Evolutionary conservation across 2,888 invertebrate species (phyloP), one percentile per base, ranked within the genome.

Genomic region (Acholoe squamosa): DNA sequence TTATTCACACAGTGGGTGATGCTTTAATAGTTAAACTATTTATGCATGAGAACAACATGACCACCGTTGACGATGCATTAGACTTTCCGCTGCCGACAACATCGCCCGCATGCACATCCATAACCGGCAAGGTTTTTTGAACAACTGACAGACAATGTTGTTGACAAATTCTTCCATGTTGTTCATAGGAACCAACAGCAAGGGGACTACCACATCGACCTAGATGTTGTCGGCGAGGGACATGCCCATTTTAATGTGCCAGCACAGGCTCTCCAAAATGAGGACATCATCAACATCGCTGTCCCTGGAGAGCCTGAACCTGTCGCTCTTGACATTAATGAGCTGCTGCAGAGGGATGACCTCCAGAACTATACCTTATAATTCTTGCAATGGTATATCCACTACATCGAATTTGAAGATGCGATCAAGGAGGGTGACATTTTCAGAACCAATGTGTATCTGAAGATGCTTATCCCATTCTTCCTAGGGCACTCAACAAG

Each of bases 381-480:
- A 34, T 34, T 34, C 28, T 43, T 84, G 12, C 52, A 84, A n/a
- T 84, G 84, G 84, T 84, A n/a, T 25, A 52, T 84, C 34, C 43
- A 84, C 3, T 16, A 31, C 3, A 1, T 84, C 3, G 84, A 84
- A 19, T 84, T 84, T 34, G 52, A 52, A 25, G 84, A 84, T 84
- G 84, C 84, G 22, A 84, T 84, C 1, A 22, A 25, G 19, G 84
- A 84, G 28, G 84, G 84, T 12, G 84, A 84, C 43, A 43, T 52
- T 34, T 16, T 51, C 0, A 31, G 84, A 19, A n/a, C 22, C 5
- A 84, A 84, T 33, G 33, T 84, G 7, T 22, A 7, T 25, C 7
- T 84, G 5, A 84, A 84, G 25, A 34, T 43, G 52, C 25, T 84
- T 10, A 43, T 84, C 14, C 84, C 84, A 14, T 84, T 84, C 52